A percentile compares a stretch with the other conserved stretches of the same genome.
These are phyloP conservation scores for Andricus curvator DNA, from an alignment of 2,888 invertebrate genomes.

Conservation along the genomic window DNA sequence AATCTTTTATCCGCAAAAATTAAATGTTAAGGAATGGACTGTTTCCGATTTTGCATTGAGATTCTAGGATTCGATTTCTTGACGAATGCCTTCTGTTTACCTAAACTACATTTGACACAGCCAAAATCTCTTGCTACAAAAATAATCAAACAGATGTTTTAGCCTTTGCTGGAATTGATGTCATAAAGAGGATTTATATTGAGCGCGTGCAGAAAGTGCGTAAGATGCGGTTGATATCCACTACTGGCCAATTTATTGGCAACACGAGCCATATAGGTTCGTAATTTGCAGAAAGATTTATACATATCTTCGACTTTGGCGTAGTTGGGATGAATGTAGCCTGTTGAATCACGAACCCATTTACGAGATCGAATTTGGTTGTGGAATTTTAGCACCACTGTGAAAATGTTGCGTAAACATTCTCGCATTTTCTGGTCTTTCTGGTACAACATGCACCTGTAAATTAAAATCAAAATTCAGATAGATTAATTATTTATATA, in stretches of 20 bases:
- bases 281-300: slow-evolving; percentile 81
- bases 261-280: slow-evolving; percentile 83
- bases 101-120: neutral
- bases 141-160: neutral
- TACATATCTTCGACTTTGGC: slow-evolving; percentile 81
- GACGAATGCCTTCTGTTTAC: neutral
- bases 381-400: slow-evolving; percentile 86
- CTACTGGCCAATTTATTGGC: slow-evolving; percentile 83
- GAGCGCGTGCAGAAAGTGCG: slow-evolving; percentile 83
- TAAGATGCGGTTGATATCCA: slow-evolving; percentile 85
- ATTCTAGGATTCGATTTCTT: neutral
- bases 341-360: slow-evolving; percentile 80
- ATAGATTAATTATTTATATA: neutral
- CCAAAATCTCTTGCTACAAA: neutral
- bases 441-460: slow-evolving; percentile 85
- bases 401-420: slow-evolving; percentile 85
- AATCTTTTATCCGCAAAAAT: neutral
- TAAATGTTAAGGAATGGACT: neutral
- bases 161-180: slow-evolving; percentile 54
- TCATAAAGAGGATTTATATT: slow-evolving; percentile 81
- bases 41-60: neutral
- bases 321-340: slow-evolving; percentile 82
- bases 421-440: slow-evolving; percentile 85
- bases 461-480: slow-evolving; percentile 39
- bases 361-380: slow-evolving; percentile 81